Conservation (phyloP, 2,113 vertebrate species). For the Jaculus jaculus region DNA sequence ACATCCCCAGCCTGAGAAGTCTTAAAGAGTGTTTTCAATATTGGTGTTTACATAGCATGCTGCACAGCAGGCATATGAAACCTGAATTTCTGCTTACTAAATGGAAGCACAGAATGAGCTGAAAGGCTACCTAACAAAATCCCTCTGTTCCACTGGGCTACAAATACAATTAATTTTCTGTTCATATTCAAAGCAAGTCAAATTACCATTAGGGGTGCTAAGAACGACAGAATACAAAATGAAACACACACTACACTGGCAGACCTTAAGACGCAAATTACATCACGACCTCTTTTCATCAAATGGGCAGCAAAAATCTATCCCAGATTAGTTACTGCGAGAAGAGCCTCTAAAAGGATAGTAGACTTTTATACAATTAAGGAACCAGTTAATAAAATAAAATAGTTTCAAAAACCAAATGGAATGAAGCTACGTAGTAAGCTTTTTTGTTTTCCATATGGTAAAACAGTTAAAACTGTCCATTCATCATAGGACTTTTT, state of each 20-base stretch:
- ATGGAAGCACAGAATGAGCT: neutral
- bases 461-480: neutral
- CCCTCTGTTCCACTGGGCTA: neutral
- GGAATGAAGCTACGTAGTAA: constrained; percentile 17
- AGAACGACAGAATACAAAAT: neutral
- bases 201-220: neutral
- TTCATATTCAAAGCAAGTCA: constrained; percentile 18
- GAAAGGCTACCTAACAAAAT: constrained; percentile 10
- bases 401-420: constrained; percentile 39
- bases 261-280: constrained; percentile 11
- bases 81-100: constrained; percentile 25
- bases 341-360: constrained; percentile 31
- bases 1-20: neutral
- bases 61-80: neutral
- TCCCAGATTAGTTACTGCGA: constrained; percentile 26
- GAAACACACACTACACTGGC: constrained; percentile 1
- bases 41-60: neutral
- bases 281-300: constrained; percentile 22
- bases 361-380: neutral
- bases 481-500: constrained; percentile 4
- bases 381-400: constrained; percentile 21
- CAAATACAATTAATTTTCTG: constrained; percentile 22
- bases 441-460: constrained; percentile 31
- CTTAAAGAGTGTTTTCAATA: neutral
- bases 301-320: constrained; percentile 9